Conservation (phyloP, 2,113 vertebrate genomes). For the Actenoides hombroni region DNA sequence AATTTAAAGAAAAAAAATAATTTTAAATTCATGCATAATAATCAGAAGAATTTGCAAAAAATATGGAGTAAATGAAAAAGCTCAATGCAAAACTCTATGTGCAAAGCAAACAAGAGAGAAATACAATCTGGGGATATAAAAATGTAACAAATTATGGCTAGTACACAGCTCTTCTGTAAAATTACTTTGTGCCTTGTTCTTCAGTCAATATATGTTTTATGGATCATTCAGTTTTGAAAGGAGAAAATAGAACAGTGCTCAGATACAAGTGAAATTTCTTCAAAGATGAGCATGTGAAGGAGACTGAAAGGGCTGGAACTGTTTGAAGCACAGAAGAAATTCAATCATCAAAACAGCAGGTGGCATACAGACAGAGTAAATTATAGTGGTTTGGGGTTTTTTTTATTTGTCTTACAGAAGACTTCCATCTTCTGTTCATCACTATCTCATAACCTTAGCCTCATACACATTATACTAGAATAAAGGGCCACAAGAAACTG, state of each 20-base stretch:
- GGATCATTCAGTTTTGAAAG: not conserved
- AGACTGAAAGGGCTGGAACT: not conserved
- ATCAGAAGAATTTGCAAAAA: not conserved
- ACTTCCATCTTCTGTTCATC: not conserved
- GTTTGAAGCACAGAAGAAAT: not conserved
- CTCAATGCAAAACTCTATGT: not conserved
- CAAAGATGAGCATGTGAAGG: not conserved
- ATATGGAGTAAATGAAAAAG: not conserved
- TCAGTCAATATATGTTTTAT: not conserved
- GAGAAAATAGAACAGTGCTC: not conserved
- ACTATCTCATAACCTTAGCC: not conserved
- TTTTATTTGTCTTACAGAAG: not conserved
- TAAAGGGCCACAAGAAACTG: not conserved
- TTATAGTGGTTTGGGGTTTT: not conserved
- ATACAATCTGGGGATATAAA: not conserved
- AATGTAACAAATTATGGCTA: not conserved
- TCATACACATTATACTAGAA: not conserved
- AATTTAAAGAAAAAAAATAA: not conserved
- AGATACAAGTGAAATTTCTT: not conserved
- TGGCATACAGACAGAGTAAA: not conserved
- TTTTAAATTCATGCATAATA: not conserved
- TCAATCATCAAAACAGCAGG: not conserved
- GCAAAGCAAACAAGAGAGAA: not conserved
- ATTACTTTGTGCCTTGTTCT: not conserved
- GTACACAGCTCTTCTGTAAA: not conserved